Conservation (phyloP, 2,113 vertebrate genomes). For the Phyllostomus hastatus region DNA sequence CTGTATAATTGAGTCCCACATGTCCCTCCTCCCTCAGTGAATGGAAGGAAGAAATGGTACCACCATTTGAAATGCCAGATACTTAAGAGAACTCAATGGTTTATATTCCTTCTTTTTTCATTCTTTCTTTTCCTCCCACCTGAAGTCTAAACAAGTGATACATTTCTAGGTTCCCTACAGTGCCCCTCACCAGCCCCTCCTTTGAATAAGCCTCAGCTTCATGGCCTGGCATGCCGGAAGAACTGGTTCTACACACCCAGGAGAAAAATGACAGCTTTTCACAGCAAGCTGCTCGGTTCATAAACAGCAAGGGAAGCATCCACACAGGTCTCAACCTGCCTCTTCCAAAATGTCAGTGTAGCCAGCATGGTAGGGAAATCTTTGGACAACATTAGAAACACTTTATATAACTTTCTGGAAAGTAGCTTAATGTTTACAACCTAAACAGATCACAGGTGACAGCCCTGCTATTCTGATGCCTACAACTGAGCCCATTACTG, state of each 20-base stretch:
- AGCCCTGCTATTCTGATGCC: neutral
- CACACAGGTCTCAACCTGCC: constrained; percentile 78
- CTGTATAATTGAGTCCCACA: neutral
- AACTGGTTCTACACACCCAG: constrained; percentile 85
- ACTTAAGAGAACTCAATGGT: neutral
- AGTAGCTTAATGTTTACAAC: neutral
- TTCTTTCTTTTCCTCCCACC: constrained; percentile 45
- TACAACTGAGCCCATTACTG: neutral
- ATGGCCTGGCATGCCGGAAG: constrained; percentile 57
- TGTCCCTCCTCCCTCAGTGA: neutral
- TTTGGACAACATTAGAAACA: constrained; percentile 13
- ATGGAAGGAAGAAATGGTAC: neutral
- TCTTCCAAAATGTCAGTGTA: constrained; percentile 51
- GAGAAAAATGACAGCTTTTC: constrained; percentile 80
- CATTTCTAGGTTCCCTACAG: neutral
- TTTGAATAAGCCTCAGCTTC: constrained; percentile 46
- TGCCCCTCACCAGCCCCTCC: neutral
- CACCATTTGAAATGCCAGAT: neutral
- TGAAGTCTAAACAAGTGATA: constrained; percentile 27
- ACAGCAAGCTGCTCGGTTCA: constrained; percentile 62
- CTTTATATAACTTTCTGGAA: constrained; percentile 22
- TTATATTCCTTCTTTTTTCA: neutral
- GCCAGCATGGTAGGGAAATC: constrained; percentile 22
- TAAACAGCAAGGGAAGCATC: constrained; percentile 70
- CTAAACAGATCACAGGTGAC: neutral